A percentile compares a stretch with the other conserved stretches of the same genome.
These are phyloP conservation scores for Pristionchus japonicus DNA, from an alignment of 2,888 invertebrate species.

Conservation along the genomic window DNA sequence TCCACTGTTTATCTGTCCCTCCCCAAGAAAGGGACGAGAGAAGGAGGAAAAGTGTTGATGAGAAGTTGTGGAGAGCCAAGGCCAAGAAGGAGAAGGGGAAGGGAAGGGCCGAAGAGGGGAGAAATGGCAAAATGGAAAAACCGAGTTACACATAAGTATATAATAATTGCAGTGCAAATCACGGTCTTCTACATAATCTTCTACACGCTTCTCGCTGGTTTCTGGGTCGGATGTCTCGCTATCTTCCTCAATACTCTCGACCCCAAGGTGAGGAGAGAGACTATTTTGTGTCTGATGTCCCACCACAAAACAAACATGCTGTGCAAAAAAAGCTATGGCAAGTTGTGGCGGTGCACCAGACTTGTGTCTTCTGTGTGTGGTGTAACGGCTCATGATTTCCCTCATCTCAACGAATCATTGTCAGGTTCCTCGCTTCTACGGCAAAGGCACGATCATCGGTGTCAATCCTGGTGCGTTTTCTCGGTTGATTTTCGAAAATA, in stretches of 20 bases:
- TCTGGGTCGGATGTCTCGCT: slow-evolving; percentile 93
- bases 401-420: not conserved
- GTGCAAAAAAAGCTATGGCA: too few relatives aligned
- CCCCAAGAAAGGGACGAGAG: not conserved
- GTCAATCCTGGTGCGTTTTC: slow-evolving; percentile 87
- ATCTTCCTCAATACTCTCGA: slow-evolving; percentile 95
- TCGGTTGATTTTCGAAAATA: not conserved
- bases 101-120: not conserved
- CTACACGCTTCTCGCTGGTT: slow-evolving; percentile 91
- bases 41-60: slow-evolving; percentile 11
- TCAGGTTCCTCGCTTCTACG: slow-evolving; percentile 87
- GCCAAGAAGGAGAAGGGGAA: not conserved
- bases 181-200: slow-evolving; percentile 95
- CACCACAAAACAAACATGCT: too few relatives aligned
- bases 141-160: too few relatives aligned
- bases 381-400: too few relatives aligned
- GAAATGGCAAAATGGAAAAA: too few relatives aligned
- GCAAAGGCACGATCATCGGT: slow-evolving; percentile 89
- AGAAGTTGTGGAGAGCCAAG: not conserved
- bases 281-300: too few relatives aligned
- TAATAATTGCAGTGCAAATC: slow-evolving; percentile 86
- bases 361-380: too few relatives aligned
- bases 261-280: too few relatives aligned
- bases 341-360: too few relatives aligned
- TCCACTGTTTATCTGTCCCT: not conserved